Evolutionary conservation across 2,888 invertebrate species (phyloP), one percentile per base, ranked within the genome.

Genomic region (Lasioglossum oenotherae): DNA sequence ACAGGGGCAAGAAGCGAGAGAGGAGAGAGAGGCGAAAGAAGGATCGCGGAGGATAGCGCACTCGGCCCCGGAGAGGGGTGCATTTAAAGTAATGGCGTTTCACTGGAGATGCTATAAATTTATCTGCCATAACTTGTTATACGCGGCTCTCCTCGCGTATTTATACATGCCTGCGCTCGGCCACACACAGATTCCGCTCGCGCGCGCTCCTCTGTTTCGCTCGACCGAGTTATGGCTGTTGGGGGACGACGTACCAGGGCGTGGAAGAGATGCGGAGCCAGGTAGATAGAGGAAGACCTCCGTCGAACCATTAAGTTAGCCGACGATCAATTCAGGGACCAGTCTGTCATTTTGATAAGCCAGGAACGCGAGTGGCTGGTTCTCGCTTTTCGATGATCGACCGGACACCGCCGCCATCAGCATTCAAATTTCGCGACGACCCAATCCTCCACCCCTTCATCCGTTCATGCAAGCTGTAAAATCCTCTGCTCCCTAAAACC

Each of bases 61-160:
- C 89, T 84, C 78, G 57, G 80, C 53, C 72, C 71, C 84, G 80
- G 85, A 87, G 90, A 91, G 90, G 91, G 91, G 87, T 91, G 91
- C 91, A 88, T 91, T 91, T 91, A 94, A 94, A 94, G 94, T 95
- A 95, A 95, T 95, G 94, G 95, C 94, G 95, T 95, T 95, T 94
- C 94, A 94, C 93, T 93, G 94, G 94, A 95, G 95, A 95, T 94
- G 95, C 95, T 95, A 95, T 95, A 95, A 95, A 95, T 95, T 95
- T 95, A 95, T 95, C 95, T 94, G 95, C 95, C 95, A 95, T 95
- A 95, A 95, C 95, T 95, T 95, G 95, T 95, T 95, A 95, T 94
- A 94, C 94, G 95, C 92, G 93, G 93, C 93, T 94, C 93, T 94
- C 94, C 94, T 94, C 95, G 94, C 93, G 94, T 95, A 95, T 94